Conservation (phyloP, 1,140 invertebrate species). For the Aradophagus sp. region DNA sequence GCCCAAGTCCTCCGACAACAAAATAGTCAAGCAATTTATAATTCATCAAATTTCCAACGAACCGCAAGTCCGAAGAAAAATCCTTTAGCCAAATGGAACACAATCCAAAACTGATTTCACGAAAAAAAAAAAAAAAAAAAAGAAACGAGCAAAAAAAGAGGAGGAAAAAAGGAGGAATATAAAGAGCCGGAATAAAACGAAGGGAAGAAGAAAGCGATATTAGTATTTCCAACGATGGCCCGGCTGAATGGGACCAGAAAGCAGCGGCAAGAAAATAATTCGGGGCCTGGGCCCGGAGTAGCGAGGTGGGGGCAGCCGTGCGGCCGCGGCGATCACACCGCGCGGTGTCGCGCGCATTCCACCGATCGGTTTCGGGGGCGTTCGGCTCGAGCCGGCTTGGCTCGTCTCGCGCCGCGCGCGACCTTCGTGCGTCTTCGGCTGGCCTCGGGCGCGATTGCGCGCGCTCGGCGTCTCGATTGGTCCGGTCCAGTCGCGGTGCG, state of each 20-base stretch:
- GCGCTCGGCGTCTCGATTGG: constrained; percentile 43
- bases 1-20: too few relatives aligned
- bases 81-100: too few relatives aligned
- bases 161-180: too few relatives aligned
- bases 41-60: too few relatives aligned
- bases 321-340: constrained; percentile 1
- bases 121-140: neutral
- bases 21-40: too few relatives aligned
- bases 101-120: too few relatives aligned
- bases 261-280: constrained; percentile 20
- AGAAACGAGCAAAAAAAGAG: neutral
- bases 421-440: constrained; percentile 59
- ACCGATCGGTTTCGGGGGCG: constrained; percentile 29
- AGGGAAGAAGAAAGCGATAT: too few relatives aligned
- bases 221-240: too few relatives aligned
- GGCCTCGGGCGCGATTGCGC: constrained; percentile 52
- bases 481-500: constrained; percentile 43
- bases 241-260: too few relatives aligned
- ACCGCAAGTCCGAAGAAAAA: too few relatives aligned
- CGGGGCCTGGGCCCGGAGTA: constrained; percentile 7
- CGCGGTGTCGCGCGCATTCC: constrained; percentile 66
- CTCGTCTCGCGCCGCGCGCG: constrained; percentile 35
- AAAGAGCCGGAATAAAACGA: too few relatives aligned
- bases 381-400: constrained; percentile 34
- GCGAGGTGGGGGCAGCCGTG: constrained; percentile 4